phyloP scores from a whole-genome alignment of 2,797 vertebrate species.

The Poliocrania exsul region DNA sequence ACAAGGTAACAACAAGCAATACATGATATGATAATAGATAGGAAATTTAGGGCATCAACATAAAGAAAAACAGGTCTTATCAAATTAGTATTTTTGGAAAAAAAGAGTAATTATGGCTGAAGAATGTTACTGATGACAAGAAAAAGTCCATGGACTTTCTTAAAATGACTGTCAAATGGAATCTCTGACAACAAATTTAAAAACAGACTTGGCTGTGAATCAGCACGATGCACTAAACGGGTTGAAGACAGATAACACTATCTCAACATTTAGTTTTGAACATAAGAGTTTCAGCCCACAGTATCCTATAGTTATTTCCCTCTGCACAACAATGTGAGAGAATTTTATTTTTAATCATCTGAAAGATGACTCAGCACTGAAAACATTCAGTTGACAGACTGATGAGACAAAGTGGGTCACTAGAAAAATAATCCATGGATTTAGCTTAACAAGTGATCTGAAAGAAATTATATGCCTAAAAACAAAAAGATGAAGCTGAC shows the following conservation, averaged over 20 bases:
- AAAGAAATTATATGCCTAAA: neutral
- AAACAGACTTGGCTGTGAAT: neutral
- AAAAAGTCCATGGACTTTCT: neutral
- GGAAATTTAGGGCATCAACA: neutral
- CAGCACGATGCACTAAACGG: neutral
- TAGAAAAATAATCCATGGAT: neutral
- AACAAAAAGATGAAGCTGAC: neutral
- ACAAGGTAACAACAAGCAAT: neutral
- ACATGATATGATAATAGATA: neutral
- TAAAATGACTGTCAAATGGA: neutral
- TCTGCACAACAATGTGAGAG: neutral
- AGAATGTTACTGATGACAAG: neutral
- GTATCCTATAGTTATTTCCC: neutral
- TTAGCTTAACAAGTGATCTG: neutral
- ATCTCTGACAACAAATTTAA: neutral
- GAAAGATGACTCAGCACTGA: conserved; percentile 22
- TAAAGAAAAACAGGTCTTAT: neutral
- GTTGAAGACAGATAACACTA: neutral
- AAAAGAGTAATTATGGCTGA: neutral
- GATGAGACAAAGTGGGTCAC: conserved; percentile 28
- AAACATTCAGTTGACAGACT: neutral
- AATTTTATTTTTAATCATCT: conserved; percentile 30
- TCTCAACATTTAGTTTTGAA: neutral
- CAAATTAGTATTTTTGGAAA: neutral
- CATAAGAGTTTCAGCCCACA: neutral